A percentile compares a stretch with the other conserved stretches of the same genome.
Evolutionary conservation across 2,888 invertebrate genomes (phyloP).

Genomic region (Diadromus collaris): DNA sequence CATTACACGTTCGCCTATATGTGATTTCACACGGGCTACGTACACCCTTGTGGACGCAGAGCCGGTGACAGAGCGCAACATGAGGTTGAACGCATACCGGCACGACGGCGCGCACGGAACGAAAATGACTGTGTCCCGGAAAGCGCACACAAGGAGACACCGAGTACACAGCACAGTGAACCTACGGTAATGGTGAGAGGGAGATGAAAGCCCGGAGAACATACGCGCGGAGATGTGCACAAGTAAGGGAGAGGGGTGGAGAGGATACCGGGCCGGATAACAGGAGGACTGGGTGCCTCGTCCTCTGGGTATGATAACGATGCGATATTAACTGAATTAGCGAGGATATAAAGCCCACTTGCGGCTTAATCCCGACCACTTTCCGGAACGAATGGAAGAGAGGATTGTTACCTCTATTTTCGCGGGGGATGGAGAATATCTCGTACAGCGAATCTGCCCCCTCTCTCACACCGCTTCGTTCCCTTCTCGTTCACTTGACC

Average conservation of each 20-base stretch:
- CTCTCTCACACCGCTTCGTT: conserved; percentile 34
- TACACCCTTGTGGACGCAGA: not conserved
- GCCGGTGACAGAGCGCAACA: conserved; percentile 20
- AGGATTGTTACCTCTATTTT: conserved; percentile 61
- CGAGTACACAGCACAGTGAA: conserved; percentile 32
- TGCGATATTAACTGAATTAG: conserved; percentile 73
- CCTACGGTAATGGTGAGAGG: conserved; percentile 44
- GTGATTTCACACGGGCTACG: conserved; percentile 6
- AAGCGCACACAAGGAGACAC: conserved; percentile 31
- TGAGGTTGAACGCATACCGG: conserved; percentile 31
- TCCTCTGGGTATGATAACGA: conserved; percentile 67
- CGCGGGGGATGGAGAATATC: conserved; percentile 53
- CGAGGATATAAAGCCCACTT: conserved; percentile 71
- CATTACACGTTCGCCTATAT: conserved; percentile 4
- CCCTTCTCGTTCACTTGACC: conserved; percentile 3
- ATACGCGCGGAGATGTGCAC: conserved; percentile 32
- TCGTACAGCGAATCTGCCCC: conserved; percentile 52
- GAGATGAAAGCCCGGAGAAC: conserved; percentile 34
- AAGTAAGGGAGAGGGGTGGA: not conserved
- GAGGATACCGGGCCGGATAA: conserved; percentile 19
- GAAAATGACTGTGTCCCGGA: conserved; percentile 42
- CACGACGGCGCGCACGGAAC: conserved; percentile 17
- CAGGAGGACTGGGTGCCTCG: conserved; percentile 36
- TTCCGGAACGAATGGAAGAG: conserved; percentile 61
- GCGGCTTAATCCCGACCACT: conserved; percentile 72